A percentile compares a stretch with the other conserved stretches of the same genome.
Evolutionary conservation across 1,140 invertebrate species (phyloP).

Genomic region (Drosophila kanapiae): DNA sequence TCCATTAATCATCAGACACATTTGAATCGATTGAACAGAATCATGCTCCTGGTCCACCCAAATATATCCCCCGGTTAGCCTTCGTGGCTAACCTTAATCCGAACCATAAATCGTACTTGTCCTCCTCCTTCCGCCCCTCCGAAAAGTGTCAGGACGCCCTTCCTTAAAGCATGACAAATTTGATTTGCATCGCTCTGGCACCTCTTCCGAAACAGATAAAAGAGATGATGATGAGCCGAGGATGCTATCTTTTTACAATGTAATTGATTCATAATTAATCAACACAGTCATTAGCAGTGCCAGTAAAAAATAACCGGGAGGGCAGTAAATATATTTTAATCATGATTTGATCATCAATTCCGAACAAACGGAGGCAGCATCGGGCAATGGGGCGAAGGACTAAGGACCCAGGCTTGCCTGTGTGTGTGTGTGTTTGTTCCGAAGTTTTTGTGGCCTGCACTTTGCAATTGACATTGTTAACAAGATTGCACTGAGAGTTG

Average conservation of each 20-base stretch:
- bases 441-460: slow-evolving; percentile 48
- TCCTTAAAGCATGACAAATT: slow-evolving; percentile 59
- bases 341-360: slow-evolving; percentile 83
- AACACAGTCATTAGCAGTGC: slow-evolving; percentile 69
- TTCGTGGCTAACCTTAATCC: slow-evolving; percentile 20
- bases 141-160: slow-evolving; percentile 4
- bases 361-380: slow-evolving; percentile 20
- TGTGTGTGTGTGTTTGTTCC: slow-evolving; percentile 4
- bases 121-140: not conserved
- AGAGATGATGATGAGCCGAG: not conserved
- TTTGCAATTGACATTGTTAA: slow-evolving; percentile 59
- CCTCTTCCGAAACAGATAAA: slow-evolving; percentile 27
- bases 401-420: not conserved
- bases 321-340: slow-evolving; percentile 77
- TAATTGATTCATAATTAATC: slow-evolving; percentile 84
- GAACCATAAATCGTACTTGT: slow-evolving; percentile 25
- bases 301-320: slow-evolving; percentile 23
- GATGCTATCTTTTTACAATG: slow-evolving; percentile 64
- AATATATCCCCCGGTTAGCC: not conserved
- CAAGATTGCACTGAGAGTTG: not conserved
- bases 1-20: slow-evolving; percentile 15
- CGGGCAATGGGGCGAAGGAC: slow-evolving; percentile 39
- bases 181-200: slow-evolving; percentile 44
- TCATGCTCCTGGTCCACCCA: not conserved
- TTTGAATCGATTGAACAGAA: not conserved